Percentiles rank a stretch among this genome's conserved stretches.
Evolutionary conservation across 2,797 vertebrate species (phyloP).

Genomic region (Loriculus beryllinus): DNA sequence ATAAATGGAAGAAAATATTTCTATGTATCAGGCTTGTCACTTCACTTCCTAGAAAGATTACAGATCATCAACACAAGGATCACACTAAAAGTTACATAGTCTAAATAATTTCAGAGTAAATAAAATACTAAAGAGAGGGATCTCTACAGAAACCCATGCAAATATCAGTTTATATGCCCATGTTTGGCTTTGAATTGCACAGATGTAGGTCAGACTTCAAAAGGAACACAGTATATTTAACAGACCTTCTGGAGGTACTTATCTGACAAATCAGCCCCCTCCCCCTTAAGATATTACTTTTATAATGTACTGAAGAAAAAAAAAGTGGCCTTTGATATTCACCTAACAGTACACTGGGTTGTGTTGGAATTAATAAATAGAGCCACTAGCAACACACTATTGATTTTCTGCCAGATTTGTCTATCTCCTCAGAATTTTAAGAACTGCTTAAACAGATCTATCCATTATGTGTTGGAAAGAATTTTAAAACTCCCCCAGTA

Average conservation of each 20-base stretch:
- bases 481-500: slow-evolving; percentile 49
- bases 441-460: slow-evolving; percentile 58
- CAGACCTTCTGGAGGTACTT: not conserved
- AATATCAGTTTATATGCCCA: not conserved
- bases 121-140: not conserved
- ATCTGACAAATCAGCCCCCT: not conserved
- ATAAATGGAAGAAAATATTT: slow-evolving; percentile 1
- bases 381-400: slow-evolving; percentile 40
- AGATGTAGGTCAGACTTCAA: not conserved
- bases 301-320: not conserved
- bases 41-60: slow-evolving; percentile 38
- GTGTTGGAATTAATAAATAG: slow-evolving; percentile 60
- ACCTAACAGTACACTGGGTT: not conserved
- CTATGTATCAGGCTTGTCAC: slow-evolving; percentile 3
- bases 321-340: not conserved
- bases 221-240: not conserved
- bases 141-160: not conserved
- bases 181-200: not conserved
- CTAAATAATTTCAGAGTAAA: slow-evolving; percentile 1
- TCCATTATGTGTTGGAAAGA: slow-evolving; percentile 58
- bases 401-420: slow-evolving; percentile 58
- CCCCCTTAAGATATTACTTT: not conserved
- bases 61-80: not conserved
- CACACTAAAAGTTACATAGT: not conserved
- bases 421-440: slow-evolving; percentile 60